phyloP scores from a whole-genome alignment of 1,140 invertebrate species.

The Gonatopus flavifemur region DNA sequence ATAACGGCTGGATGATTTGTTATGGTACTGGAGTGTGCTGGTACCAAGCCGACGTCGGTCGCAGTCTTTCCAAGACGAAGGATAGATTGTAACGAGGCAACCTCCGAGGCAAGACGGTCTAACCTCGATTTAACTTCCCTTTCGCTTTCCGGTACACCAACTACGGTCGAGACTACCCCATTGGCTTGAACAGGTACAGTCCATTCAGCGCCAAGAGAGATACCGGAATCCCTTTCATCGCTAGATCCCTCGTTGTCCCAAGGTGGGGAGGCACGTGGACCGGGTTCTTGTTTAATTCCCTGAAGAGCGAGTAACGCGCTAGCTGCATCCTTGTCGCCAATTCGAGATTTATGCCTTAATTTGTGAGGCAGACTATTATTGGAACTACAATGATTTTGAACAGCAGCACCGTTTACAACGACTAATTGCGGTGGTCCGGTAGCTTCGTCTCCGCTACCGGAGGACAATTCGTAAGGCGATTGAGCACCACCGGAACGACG shows the following conservation, averaged over 20 bases:
- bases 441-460: constrained; percentile 74
- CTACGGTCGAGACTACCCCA: too few species aligned
- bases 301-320: constrained; percentile 76
- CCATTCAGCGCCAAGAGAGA: constrained; percentile 78
- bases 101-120: constrained; percentile 85
- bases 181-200: too few species aligned
- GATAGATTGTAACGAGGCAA: constrained; percentile 83
- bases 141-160: constrained; percentile 63
- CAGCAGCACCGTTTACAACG: constrained; percentile 31
- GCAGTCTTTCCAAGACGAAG: constrained; percentile 53
- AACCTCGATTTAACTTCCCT: constrained; percentile 82
- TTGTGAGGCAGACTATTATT: constrained; percentile 82
- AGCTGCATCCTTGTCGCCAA: constrained; percentile 84
- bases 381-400: too few species aligned
- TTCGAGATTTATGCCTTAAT: constrained; percentile 86
- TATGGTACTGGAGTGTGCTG: constrained; percentile 17
- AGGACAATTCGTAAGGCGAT: constrained; percentile 70
- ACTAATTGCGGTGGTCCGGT: constrained; percentile 55
- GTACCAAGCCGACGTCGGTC: constrained; percentile 33
- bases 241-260: constrained; percentile 83
- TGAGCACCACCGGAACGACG: too few species aligned
- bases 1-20: too few species aligned
- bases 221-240: constrained; percentile 85
- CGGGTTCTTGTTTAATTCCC: constrained; percentile 82
- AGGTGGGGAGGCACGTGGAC: constrained; percentile 71